Base-by-base conservation (phyloP, 2,888 invertebrate species). In the Ceriagrion tenellum region DNA sequence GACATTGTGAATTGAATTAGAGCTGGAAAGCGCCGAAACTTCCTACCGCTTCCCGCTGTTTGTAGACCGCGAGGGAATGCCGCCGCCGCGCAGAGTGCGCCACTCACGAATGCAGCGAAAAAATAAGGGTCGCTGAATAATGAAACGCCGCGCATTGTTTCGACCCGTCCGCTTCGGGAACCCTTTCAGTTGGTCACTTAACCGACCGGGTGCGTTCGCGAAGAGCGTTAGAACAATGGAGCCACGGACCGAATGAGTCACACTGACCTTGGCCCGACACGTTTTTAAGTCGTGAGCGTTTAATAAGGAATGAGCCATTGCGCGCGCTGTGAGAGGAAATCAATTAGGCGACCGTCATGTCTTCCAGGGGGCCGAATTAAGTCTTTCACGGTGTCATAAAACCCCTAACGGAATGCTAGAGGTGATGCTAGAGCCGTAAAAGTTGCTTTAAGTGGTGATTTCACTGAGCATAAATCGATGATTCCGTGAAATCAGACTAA, bases 121-220 rank as follows among this genome's bases (percentile, higher is more conserved):
- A 74, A 26, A 74, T n/a, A 74, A 16, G 74, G 74, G 16, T 30
- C 74, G 23, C n/a, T 30, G 74, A n/a, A 74, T n/a, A 74, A 30
- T 30, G 74, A 74, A 74, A 74, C 74, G n/a, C n/a, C n/a, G n/a
- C n/a, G n/a, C 30, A 74, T 74, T 74, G 74, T 74, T 74, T 74
- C 74, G 74, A 74, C 30, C 30, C 30, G 30, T 74, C 30, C 74
- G 74, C n/a, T 23, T 69, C 23, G 23, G 69, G 74, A 3, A 30
- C 30, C 16, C 74, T 30, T 74, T 30, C 74, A 74, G 30, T 23
- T 74, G 74, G 74, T 74, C 74, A 12, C 74, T 74, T 30, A 56
- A 74, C 30, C 30, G 30, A 10, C n/a, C 74, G 74, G 30, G 74
- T 74, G 74, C 74, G 30, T 74, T 30, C 23, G 20, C 23, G 20